Conservation (phyloP, 2,113 vertebrate species). For the Sylvilagus bachmani region DNA sequence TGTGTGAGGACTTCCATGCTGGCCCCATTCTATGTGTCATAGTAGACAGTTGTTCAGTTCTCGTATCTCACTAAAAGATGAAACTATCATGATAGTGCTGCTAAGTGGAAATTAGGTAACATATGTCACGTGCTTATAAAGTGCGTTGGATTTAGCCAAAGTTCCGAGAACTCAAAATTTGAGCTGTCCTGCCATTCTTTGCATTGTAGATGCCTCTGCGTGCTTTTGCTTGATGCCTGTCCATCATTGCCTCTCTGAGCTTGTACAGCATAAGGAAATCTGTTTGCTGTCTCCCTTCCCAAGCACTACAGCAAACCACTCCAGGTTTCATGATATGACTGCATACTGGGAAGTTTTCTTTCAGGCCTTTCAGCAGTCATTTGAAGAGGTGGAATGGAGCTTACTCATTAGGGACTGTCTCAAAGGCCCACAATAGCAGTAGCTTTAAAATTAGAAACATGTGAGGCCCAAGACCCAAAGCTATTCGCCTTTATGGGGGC, state of each 20-base stretch:
- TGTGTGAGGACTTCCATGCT: fast-evolving
- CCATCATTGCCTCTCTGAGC: background rate
- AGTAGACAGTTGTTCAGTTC: background rate
- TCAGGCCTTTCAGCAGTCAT: background rate
- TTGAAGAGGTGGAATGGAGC: background rate
- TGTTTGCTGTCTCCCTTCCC: background rate
- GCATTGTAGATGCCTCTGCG: background rate
- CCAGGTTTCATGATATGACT: background rate
- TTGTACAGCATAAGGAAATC: fast-evolving
- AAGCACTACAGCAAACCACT: background rate
- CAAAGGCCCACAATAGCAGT: background rate
- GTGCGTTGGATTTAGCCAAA: no score
- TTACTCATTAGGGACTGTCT: background rate
- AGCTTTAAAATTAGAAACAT: constrained; percentile 4
- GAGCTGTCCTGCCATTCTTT: background rate
- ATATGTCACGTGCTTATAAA: no score
- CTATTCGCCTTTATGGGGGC: constrained; percentile 9
- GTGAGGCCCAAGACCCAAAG: background rate
- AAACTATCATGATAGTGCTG: no score
- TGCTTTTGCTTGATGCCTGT: fast-evolving
- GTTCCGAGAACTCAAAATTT: background rate
- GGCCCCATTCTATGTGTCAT: background rate
- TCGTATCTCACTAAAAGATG: background rate
- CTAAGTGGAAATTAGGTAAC: background rate
- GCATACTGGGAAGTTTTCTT: background rate